Percentiles rank a stretch among this genome's conserved stretches.
Conservation (phyloP, 2,888 invertebrate genomes). For the Metallyticus violacea region DNA sequence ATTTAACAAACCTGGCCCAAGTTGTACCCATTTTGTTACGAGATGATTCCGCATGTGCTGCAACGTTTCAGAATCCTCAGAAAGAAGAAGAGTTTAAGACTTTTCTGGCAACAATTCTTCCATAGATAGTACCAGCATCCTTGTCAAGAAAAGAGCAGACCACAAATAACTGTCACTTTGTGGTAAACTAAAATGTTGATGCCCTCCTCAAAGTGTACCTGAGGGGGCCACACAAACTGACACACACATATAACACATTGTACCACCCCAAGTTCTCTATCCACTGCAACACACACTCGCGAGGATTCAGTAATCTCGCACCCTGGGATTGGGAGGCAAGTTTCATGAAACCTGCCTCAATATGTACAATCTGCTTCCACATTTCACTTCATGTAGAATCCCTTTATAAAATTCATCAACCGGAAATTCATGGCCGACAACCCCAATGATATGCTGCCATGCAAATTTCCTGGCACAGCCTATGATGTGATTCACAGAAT, state of each 20-base stretch:
- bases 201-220: too few species aligned
- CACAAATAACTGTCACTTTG: background rate
- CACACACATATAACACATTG: background rate
- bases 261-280: background rate
- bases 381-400: conserved; percentile 16
- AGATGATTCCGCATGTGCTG: too few species aligned
- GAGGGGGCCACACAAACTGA: too few species aligned
- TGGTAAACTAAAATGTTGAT: background rate
- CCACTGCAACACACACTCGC: background rate
- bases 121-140: background rate
- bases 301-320: conserved; percentile 17
- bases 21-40: too few species aligned
- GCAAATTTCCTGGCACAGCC: conserved; percentile 20
- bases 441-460: conserved; percentile 22
- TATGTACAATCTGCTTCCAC: conserved; percentile 28
- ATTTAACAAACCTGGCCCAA: background rate
- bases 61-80: background rate
- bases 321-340: conserved; percentile 13
- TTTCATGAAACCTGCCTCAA: background rate
- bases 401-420: background rate
- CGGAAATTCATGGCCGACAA: conserved; percentile 20
- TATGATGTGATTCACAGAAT: background rate
- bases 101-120: background rate
- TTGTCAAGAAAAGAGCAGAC: too few species aligned
- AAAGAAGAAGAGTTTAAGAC: background rate